Conservation (phyloP, 2,888 invertebrate species). For the Nomada goodeniana region DNA sequence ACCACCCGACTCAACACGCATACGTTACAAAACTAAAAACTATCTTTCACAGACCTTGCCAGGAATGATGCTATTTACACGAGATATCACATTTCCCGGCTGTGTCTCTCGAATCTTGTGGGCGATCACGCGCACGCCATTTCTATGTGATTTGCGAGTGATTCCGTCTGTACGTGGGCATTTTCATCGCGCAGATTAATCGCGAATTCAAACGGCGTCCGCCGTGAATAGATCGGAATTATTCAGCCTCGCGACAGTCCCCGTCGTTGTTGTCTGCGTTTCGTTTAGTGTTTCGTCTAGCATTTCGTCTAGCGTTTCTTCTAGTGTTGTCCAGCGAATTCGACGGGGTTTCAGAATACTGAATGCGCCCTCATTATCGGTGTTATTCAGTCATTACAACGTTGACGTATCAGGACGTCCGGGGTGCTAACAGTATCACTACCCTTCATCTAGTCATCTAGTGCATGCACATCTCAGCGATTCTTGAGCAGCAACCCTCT, state of each 20-base stretch:
- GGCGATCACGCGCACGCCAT: background rate
- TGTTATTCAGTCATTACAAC: slow-evolving; percentile 9
- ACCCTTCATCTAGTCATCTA: background rate
- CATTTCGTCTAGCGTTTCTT: background rate
- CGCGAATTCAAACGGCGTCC: slow-evolving; percentile 22
- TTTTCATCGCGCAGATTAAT: slow-evolving; percentile 20
- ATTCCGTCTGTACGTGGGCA: background rate
- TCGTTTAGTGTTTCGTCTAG: background rate
- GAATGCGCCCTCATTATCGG: background rate
- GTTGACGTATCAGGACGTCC: background rate
- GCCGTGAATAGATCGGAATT: slow-evolving; percentile 28
- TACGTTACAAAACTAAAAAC: background rate
- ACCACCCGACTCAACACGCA: background rate
- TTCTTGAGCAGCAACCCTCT: too few species aligned
- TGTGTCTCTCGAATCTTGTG: background rate
- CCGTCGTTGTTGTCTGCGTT: slow-evolving; percentile 26
- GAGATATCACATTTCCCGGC: slow-evolving; percentile 19
- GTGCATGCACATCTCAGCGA: too few species aligned
- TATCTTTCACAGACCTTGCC: slow-evolving; percentile 3
- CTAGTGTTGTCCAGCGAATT: background rate
- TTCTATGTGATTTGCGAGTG: slow-evolving; percentile 18
- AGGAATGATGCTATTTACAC: slow-evolving; percentile 9
- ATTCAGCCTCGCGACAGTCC: slow-evolving; percentile 11
- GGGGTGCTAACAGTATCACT: slow-evolving; percentile 26
- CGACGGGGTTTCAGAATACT: background rate